Base-by-base conservation (phyloP, 1,140 invertebrate genomes). In the Meloidogyne floridensis region DNA sequence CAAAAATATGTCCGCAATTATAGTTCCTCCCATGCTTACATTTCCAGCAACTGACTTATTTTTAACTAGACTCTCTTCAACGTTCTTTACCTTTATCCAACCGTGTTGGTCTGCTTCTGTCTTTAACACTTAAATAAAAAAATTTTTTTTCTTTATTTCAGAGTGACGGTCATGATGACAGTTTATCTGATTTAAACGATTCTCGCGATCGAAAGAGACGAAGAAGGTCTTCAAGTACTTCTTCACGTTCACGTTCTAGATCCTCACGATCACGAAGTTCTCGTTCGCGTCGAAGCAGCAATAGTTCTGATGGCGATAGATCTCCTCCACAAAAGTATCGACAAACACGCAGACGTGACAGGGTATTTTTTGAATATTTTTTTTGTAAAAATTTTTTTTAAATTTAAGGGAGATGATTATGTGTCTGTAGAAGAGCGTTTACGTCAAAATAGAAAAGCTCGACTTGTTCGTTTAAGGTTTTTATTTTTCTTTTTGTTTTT, bases 391-490 rank as follows among this genome's bases (percentile, higher is more conserved):
- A 32, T 32, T 32, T 47, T 47, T n/a, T 65, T 18, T 72, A 2
- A 1, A 65, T 7, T 65, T 65, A 65, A 65, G 59, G 74, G 13
- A 15, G 13, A 75, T 32, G 74, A 75, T 69, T 77, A 77, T 15
- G 13, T 65, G n/a, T 13, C 56, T 15, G 75, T 65, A 42, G 75
- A 56, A 43, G 75, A 77, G n/a, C 51, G 75, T 6, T 65, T 77
- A 56, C 75, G 75, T 13, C 20, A 47, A n/a, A 77, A 77, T 69
- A 77, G 56, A 56, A 15, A n/a, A 53, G 75, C 75, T 32, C 75
- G 75, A 7, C 51, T 77, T 69, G n/a, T 53, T 69, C 75, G 75
- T 42, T 56, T 77, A 13, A 77, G 75, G 75, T 32, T 77, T 47
- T 54, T 51, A 8, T 8, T 54, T 54, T 18, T 56, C 9, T 56